These are phyloP conservation scores for Platyrinchus mystaceus DNA, from an alignment of 2,797 vertebrate species.

Conservation along the genomic window DNA sequence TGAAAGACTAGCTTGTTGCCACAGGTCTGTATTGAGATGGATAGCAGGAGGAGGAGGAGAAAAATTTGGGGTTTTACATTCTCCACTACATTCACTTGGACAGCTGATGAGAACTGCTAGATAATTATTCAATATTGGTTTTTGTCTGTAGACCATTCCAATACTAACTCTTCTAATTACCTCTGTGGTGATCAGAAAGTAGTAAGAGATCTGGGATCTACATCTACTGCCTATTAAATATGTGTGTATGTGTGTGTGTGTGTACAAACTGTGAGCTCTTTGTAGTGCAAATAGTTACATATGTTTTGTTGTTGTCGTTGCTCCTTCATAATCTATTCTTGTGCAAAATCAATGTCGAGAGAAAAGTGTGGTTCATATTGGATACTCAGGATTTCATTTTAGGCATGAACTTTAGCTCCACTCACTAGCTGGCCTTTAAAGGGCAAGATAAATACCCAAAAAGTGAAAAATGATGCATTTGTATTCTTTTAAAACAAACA, in stretches of 20 bases:
- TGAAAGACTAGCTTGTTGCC: background rate
- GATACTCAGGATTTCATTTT: conserved; percentile 6
- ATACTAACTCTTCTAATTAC: background rate
- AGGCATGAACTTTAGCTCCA: conserved; percentile 45
- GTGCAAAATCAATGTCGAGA: background rate
- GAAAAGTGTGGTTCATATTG: background rate
- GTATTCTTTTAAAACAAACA: conserved; percentile 45
- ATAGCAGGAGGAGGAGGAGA: background rate
- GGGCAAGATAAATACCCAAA: conserved; percentile 36
- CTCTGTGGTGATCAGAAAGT: background rate
- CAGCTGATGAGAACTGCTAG: background rate
- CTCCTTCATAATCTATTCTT: background rate
- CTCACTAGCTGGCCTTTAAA: conserved; percentile 53
- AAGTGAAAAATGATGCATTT: conserved; percentile 53
- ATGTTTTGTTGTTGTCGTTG: background rate
- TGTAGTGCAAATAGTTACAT: background rate
- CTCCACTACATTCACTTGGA: background rate
- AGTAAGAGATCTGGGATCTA: background rate
- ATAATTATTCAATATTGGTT: background rate
- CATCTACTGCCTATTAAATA: background rate
- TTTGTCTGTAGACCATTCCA: background rate
- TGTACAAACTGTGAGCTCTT: background rate
- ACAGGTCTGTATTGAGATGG: background rate
- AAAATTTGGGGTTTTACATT: background rate
- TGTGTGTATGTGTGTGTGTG: no score